Base-by-base conservation (phyloP, 30 jellyfish, hydroid and myxozoan genomes). In the Pseudorhiza aurosa region DNA sequence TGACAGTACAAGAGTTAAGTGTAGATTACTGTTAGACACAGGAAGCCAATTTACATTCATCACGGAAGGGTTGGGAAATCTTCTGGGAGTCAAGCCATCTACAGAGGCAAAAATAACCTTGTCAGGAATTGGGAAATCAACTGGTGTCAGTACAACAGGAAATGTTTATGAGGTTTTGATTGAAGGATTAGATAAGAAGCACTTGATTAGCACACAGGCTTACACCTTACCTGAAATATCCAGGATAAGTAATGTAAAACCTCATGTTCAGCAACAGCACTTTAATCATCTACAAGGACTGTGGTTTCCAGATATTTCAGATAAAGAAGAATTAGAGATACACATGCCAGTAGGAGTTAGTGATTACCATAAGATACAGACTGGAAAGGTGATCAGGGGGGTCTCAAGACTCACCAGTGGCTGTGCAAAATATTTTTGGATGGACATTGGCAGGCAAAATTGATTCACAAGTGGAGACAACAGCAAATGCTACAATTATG, bases 1-100 rank as follows among this genome's bases (percentile, higher is more conserved):
- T 21, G 78, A 81, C 12, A 50, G 22, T 12, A 21, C 53, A 53
- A 50, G 25, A 75, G 37, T 55, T 33, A 75, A 64, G 31, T 77
- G 85, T 29, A 58, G 90, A 46, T 69, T 63, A 39, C 85, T 77
- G n/a, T 44, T 77, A 28, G 90, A 77, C 72, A 35, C 90, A 32
- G 75, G 85, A n/a, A 71, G 85, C 47, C 72, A 51, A 29, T 47
- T 18, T 18, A 71, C 85, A 14, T 71, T 71, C 50, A 32, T 75
- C 28, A 50, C 63, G 42, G 27, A 75, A 37, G 77, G 56, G 36
- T 27, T 53, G 31, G 88, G 65, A 44, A 17, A 56, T 17, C 33
- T 37, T 63, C 77, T 75, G 21, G 78, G 64, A 57, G 81, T 67
- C 37, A 36, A 67, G 25, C 81, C 81, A 32, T 33, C 64, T 22